Percentiles rank a stretch among this genome's conserved stretches.
Evolutionary conservation across 2,888 invertebrate species (phyloP).

Genomic region (Brenthis ino): DNA sequence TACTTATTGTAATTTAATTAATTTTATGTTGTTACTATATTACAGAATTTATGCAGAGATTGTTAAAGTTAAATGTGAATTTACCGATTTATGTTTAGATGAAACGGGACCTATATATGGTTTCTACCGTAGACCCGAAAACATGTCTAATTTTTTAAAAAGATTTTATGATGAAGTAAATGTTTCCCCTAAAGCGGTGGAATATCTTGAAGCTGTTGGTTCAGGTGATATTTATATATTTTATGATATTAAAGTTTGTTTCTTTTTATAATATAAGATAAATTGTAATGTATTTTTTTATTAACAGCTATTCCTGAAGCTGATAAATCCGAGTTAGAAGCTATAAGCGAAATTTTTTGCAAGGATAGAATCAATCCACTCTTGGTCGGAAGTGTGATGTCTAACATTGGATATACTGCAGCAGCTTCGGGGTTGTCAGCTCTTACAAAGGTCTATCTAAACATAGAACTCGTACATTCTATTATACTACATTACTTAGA

Average conservation of each 20-base stretch:
- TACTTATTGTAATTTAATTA: background rate
- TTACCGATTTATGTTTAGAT: slow-evolving; percentile 33
- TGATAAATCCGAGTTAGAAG: slow-evolving; percentile 86
- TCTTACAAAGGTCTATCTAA: slow-evolving; percentile 74
- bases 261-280: background rate
- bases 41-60: slow-evolving; percentile 63
- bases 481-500: too few species aligned
- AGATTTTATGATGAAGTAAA: slow-evolving; percentile 80
- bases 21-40: background rate
- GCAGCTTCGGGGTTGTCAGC: slow-evolving; percentile 77
- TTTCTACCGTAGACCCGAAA: slow-evolving; percentile 44
- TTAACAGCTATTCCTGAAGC: slow-evolving; percentile 73
- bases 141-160: slow-evolving; percentile 47
- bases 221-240: slow-evolving; percentile 72
- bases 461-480: too few species aligned
- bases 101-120: slow-evolving; percentile 44
- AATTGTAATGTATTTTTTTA: background rate
- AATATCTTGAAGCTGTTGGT: slow-evolving; percentile 93
- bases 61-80: slow-evolving; percentile 48
- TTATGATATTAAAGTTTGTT: background rate
- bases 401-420: slow-evolving; percentile 74
- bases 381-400: slow-evolving; percentile 79
- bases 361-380: slow-evolving; percentile 80
- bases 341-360: slow-evolving; percentile 83
- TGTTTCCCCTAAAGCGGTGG: slow-evolving; percentile 82